phyloP scores from a whole-genome alignment of 2,113 vertebrate genomes.

The Gavialis gangeticus region DNA sequence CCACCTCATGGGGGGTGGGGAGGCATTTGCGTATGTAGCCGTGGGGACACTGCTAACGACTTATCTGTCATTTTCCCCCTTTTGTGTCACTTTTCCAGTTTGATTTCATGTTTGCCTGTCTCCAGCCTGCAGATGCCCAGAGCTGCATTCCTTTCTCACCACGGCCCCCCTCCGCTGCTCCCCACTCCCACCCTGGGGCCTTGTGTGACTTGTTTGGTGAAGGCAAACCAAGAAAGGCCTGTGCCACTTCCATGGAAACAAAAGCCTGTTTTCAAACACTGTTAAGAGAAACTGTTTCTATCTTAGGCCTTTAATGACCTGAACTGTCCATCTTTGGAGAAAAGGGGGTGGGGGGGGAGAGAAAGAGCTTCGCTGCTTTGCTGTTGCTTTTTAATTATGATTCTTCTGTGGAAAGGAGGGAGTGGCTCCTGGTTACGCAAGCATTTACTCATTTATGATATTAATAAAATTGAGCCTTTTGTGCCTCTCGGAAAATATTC shows the following conservation, averaged over 20 bases:
- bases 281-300: conserved; percentile 77
- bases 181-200: neutral
- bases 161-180: neutral
- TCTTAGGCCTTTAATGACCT: conserved; percentile 82
- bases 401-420: conserved; percentile 1
- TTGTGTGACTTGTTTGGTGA: conserved; percentile 49
- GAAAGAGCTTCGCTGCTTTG: conserved; percentile 50
- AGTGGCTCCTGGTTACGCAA: conserved; percentile 52
- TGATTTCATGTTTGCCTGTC: conserved; percentile 82
- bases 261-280: conserved; percentile 85
- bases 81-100: conserved; percentile 83
- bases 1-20: neutral
- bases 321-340: conserved; percentile 71
- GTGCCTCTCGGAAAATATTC: conserved; percentile 3
- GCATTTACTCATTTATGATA: conserved; percentile 47
- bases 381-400: conserved; percentile 9
- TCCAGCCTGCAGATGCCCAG: conserved; percentile 50
- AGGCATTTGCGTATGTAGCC: neutral
- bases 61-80: conserved; percentile 74
- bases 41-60: conserved; percentile 64
- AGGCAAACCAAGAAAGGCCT: conserved; percentile 62
- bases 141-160: neutral
- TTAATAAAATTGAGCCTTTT: conserved; percentile 37
- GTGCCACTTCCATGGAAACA: conserved; percentile 79
- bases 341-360: neutral